A percentile compares a stretch with the other conserved stretches of the same genome.
phyloP scores from a whole-genome alignment of 2,797 vertebrate species.

The Sylvilagus floridanus region DNA sequence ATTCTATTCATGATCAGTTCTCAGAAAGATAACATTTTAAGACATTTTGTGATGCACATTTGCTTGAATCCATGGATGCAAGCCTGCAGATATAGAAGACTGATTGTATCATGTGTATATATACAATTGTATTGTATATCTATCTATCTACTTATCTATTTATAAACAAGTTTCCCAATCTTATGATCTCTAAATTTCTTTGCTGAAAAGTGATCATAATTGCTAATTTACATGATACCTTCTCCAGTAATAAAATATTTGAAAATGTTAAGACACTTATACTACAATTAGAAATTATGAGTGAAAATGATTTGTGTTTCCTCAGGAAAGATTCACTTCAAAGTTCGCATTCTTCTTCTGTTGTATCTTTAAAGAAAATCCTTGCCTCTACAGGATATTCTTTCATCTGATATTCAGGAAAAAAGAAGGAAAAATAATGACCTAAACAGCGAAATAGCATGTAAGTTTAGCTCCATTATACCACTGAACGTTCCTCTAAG shows the following conservation, averaged over 20 bases:
- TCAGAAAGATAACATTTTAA: not conserved
- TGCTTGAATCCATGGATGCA: not conserved
- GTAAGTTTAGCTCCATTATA: conserved; percentile 67
- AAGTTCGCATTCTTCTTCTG: not conserved
- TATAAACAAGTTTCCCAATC: not conserved
- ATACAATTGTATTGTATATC: not conserved
- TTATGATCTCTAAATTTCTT: conserved; percentile 7
- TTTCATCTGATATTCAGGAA: conserved; percentile 56
- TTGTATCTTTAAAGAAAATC: conserved; percentile 52
- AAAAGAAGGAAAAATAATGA: conserved; percentile 38
- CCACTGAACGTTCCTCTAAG: conserved; percentile 71
- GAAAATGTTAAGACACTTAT: not conserved
- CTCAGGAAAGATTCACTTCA: not conserved
- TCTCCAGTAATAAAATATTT: conserved; percentile 30
- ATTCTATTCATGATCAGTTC: not conserved
- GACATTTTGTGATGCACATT: not conserved
- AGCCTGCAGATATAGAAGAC: not conserved
- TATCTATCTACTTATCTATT: not conserved
- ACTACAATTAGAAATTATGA: conserved; percentile 39
- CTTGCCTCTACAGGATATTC: conserved; percentile 58
- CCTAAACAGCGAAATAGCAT: conserved; percentile 68
- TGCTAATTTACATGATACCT: not conserved
- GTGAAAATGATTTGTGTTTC: conserved; percentile 60
- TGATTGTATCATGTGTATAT: not conserved
- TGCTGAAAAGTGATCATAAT: not conserved